These are phyloP conservation scores for Heterohyrax brucei DNA, from an alignment of 2,797 vertebrate species.

Conservation along the genomic window DNA sequence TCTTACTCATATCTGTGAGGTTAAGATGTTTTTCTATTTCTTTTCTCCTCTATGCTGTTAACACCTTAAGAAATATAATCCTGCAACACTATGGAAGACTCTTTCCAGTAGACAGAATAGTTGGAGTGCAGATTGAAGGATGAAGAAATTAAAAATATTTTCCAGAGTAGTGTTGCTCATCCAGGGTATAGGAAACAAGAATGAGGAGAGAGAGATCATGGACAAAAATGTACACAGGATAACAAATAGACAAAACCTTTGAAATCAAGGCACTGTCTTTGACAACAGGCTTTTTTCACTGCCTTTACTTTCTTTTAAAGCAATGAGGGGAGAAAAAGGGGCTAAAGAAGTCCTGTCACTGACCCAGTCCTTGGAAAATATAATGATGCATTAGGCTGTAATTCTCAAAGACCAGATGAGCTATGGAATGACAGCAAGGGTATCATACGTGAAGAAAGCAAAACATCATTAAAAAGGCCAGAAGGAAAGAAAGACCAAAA, in stretches of 20 bases:
- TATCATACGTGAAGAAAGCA: too few relatives aligned
- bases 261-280: background rate
- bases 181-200: background rate
- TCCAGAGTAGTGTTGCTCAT: background rate
- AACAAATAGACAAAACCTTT: background rate
- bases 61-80: background rate
- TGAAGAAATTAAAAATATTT: background rate
- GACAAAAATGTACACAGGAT: background rate
- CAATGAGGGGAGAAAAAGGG: background rate
- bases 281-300: background rate
- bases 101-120: background rate
- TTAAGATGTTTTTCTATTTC: background rate
- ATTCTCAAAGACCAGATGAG: too few relatives aligned
- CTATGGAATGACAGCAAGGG: too few relatives aligned
- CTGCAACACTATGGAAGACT: background rate
- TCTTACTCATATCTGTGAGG: background rate
- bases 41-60: background rate
- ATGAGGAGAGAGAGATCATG: background rate
- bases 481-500: too few relatives aligned
- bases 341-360: background rate
- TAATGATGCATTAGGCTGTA: too few relatives aligned
- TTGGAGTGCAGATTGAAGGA: background rate
- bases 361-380: background rate
- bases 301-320: conserved; percentile 8
- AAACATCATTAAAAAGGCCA: too few relatives aligned